Percentiles rank a stretch among this genome's conserved stretches.
Evolutionary conservation across 2,113 vertebrate species (phyloP).

Genomic region (Mobula hypostoma): DNA sequence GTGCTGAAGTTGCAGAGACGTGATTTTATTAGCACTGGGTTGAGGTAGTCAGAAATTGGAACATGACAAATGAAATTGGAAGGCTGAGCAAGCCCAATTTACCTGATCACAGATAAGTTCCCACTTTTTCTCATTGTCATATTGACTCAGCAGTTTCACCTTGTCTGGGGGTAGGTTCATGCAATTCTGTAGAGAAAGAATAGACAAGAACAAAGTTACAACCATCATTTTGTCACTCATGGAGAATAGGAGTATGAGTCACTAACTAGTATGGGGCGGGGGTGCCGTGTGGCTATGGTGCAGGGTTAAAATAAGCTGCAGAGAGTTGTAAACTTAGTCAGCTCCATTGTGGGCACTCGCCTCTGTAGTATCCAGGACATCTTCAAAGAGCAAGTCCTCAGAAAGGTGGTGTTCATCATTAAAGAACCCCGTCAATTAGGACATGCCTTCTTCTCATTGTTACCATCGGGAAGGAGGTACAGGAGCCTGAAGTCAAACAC

Average conservation of each 20-base stretch:
- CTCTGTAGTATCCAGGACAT: no score
- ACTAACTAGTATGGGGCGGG: no score
- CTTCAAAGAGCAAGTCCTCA: no score
- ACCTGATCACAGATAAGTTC: constrained; percentile 92
- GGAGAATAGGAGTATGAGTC: neutral
- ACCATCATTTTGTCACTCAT: neutral
- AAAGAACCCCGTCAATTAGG: no score
- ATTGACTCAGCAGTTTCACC: constrained; percentile 79
- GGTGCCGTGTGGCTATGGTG: no score
- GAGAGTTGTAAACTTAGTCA: no score
- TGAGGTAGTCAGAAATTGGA: neutral
- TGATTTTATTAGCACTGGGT: neutral
- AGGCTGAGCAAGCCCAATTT: constrained; percentile 21
- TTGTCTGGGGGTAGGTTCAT: constrained; percentile 96
- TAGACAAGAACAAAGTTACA: neutral
- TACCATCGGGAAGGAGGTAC: no score
- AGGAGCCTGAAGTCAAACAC: no score
- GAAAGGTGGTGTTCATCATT: no score
- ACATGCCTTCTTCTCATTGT: no score
- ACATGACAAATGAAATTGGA: neutral
- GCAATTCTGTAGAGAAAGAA: constrained; percentile 63
- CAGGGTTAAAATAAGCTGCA: no score
- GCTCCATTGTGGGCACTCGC: no score
- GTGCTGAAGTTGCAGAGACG: neutral
- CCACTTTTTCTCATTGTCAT: constrained; percentile 95